Base-by-base conservation (phyloP, 2,797 vertebrate species). In the Amblyraja radiata region DNA sequence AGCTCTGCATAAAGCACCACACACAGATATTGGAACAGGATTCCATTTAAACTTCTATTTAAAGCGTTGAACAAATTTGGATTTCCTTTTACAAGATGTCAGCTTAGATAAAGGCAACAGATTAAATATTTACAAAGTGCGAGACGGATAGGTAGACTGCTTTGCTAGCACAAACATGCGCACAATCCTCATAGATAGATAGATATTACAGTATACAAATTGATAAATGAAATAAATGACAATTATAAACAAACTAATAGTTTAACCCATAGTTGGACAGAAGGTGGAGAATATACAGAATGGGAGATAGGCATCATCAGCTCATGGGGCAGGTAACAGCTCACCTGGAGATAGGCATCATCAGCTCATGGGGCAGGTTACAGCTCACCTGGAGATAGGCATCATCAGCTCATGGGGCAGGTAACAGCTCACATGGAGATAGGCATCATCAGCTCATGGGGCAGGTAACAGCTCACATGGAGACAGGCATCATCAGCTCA, bases 201-300 rank as follows among this genome's bases (percentile, higher is more conserved):
- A 88, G n/a, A 88, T 68, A 18, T 84, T 88, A 88, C 36, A 88
- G 61, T 9, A 88, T 63, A 88, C 61, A n/a, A 84, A 84, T 84
- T 61, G 54, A 58, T 28, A 68, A 36, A 18, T 88, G 11, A 68
- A 68, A 63, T 36, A 88, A 21, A 65, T n/a, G 0, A 6, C 81
- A 68, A 68, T 88, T 88, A 63, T 63, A 68, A 88, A 68, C n/a
- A 32, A 32, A 78, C 36, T 36, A 88, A 88, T 68, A 71, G 68
- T 86, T 86, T 32, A 63, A 86, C 28, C 61, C 13, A 63, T 28
- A 16, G 16, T 25, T 65, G 3, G 65, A 86, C 18, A 88, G 61
- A 63, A 65, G 14, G n/a, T 28, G 32, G 63, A 36, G 61, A 86
- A n/a, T 23, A 63, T n/a, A 86, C 83, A 86, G 83, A 88, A 88